phyloP scores from a whole-genome alignment of 1,140 invertebrate genomes.

The Drosophila biarmipes region DNA sequence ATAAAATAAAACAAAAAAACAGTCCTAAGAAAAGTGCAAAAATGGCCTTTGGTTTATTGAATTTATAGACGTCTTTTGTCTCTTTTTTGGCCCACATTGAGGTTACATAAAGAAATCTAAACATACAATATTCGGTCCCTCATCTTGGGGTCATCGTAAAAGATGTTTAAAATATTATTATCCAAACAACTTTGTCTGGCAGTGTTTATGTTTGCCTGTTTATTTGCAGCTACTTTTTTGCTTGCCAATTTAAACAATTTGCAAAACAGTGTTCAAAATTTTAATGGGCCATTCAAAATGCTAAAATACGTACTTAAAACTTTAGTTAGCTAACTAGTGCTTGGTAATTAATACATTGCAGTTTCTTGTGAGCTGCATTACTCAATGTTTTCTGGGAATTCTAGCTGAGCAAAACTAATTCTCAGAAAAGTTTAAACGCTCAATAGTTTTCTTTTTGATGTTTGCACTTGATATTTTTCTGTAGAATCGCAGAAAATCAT shows the following conservation, averaged over 20 bases:
- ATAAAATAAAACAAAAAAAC: conserved; percentile 23
- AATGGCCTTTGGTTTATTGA: conserved; percentile 53
- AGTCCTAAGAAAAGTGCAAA: conserved; percentile 19
- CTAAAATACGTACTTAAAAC: not conserved
- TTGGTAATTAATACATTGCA: not conserved
- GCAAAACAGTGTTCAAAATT: not conserved
- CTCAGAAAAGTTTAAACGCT: conserved; percentile 5
- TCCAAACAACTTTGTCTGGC: conserved; percentile 1
- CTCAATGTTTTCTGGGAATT: conserved; percentile 19
- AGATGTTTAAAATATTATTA: not conserved
- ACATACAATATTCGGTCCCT: conserved; percentile 2
- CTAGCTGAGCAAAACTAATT: conserved; percentile 4
- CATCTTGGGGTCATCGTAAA: conserved; percentile 3
- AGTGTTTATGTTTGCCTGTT: conserved; percentile 8
- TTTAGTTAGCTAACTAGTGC: not conserved
- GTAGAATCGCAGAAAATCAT: not conserved
- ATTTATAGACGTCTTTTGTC: conserved; percentile 46
- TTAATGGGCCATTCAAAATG: not conserved
- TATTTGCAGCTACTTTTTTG: not conserved
- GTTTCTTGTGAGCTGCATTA: not conserved
- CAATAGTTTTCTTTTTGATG: not conserved
- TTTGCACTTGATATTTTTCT: not conserved
- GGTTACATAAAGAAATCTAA: conserved; percentile 55
- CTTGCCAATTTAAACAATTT: not conserved
- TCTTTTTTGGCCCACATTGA: conserved; percentile 40